A percentile compares a stretch with the other conserved stretches of the same genome.
phyloP scores from a whole-genome alignment of 53 echinoderm and acorn worm species.

The Arbacia lixula region DNA sequence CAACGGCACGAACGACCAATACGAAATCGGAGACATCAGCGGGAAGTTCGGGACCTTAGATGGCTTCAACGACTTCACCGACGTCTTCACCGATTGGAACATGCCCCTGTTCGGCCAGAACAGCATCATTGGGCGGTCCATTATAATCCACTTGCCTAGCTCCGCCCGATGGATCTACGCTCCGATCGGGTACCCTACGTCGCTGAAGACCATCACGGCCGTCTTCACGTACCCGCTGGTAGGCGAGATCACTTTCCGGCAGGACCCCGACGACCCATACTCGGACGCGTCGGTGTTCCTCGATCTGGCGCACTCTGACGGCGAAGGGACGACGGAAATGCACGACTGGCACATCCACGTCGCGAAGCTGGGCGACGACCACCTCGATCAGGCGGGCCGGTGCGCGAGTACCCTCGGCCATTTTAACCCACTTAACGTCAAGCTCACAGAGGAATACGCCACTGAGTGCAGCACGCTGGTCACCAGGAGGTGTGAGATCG shows the following conservation, averaged over 20 bases:
- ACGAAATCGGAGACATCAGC: constrained; percentile 93
- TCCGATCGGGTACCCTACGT: constrained; percentile 77
- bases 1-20: constrained; percentile 81
- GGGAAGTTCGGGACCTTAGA: constrained; percentile 83
- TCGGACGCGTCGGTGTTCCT: constrained; percentile 87
- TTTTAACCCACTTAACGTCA: constrained; percentile 82
- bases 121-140: constrained; percentile 82
- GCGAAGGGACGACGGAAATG: constrained; percentile 56
- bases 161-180: constrained; percentile 79
- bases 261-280: constrained; percentile 76
- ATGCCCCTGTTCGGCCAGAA: constrained; percentile 85
- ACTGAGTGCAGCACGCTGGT: constrained; percentile 65
- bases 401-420: constrained; percentile 80
- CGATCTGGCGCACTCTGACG: constrained; percentile 82
- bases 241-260: constrained; percentile 81
- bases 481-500: constrained; percentile 86
- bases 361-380: constrained; percentile 65
- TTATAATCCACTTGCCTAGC: constrained; percentile 77
- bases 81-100: constrained; percentile 78
- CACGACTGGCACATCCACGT: constrained; percentile 98
- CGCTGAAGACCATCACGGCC: constrained; percentile 71
- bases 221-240: constrained; percentile 83
- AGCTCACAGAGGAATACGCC: constrained; percentile 66
- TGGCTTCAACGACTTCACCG: constrained; percentile 45
- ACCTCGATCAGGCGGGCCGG: constrained; percentile 52